A percentile compares a stretch with the other conserved stretches of the same genome.
These are phyloP conservation scores for Poliocrania exsul DNA, from an alignment of 2,797 vertebrate genomes.

Conservation along the genomic window DNA sequence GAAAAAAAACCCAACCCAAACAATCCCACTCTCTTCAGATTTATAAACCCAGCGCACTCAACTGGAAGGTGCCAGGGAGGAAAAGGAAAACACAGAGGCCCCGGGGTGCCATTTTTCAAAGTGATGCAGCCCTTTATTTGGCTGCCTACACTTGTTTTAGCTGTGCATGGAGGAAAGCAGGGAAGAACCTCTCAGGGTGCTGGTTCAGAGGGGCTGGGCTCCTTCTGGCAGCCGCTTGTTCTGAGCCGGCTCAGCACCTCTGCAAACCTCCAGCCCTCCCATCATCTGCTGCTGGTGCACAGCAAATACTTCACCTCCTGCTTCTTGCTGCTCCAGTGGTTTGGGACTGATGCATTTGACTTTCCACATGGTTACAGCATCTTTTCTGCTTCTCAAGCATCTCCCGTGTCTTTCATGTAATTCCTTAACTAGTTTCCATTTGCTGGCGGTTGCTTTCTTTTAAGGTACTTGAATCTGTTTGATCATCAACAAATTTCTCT, in stretches of 20 bases:
- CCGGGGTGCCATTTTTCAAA: neutral
- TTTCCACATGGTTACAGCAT: slow-evolving; percentile 6
- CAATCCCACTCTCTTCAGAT: neutral
- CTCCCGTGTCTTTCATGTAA: slow-evolving; percentile 44
- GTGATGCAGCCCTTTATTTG: neutral
- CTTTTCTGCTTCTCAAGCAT: neutral
- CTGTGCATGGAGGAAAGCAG: neutral
- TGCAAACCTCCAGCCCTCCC: neutral
- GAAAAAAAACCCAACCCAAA: neutral
- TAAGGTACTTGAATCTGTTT: slow-evolving; percentile 64
- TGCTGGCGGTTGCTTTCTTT: slow-evolving; percentile 4
- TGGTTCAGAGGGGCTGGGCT: neutral
- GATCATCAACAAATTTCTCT: slow-evolving; percentile 69
- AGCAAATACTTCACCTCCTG: neutral
- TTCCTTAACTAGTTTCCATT: slow-evolving; percentile 58
- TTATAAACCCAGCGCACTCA: neutral
- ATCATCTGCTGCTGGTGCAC: neutral
- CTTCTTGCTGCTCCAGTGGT: neutral
- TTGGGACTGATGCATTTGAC: slow-evolving; percentile 22
- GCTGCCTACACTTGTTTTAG: neutral
- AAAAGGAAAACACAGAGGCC: slow-evolving; percentile 1
- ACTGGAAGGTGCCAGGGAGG: neutral
- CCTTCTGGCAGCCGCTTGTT: neutral
- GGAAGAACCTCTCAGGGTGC: neutral
- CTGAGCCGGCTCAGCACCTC: neutral